A percentile compares a stretch with the other conserved stretches of the same genome.
Evolutionary conservation across 37 sponge, comb jelly and placozoan species (phyloP).

Genomic region (Mnemiopsis leidyi): DNA sequence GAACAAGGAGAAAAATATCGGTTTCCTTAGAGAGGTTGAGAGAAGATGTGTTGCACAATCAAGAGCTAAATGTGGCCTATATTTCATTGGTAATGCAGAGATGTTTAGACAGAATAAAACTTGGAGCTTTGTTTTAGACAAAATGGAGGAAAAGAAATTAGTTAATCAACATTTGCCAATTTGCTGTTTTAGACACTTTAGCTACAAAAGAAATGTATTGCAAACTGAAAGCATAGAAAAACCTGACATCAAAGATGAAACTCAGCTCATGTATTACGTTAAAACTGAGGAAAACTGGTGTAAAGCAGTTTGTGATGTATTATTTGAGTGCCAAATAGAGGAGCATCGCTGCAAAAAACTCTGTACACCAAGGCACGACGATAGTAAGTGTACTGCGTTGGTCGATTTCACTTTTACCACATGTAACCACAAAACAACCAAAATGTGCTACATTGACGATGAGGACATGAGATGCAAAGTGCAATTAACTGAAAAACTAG

Average conservation of each 20-base stretch:
- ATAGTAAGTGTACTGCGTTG: not conserved
- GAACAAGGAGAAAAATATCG: constrained; percentile 75
- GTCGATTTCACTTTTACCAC: constrained; percentile 40
- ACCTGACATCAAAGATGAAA: not conserved
- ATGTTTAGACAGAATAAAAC: constrained; percentile 66
- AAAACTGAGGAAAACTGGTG: not conserved
- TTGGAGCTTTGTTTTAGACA: constrained; percentile 75
- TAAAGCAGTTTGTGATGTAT: not conserved
- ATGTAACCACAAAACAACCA: constrained; percentile 79
- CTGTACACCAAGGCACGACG: constrained; percentile 37
- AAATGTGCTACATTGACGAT: constrained; percentile 70
- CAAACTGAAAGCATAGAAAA: constrained; percentile 70
- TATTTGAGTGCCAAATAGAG: constrained; percentile 42
- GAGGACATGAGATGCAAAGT: constrained; percentile 69
- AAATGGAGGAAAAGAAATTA: not conserved
- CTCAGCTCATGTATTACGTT: not conserved
- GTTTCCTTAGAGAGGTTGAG: constrained; percentile 76
- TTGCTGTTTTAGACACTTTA: constrained; percentile 76
- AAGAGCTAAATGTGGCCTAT: constrained; percentile 79
- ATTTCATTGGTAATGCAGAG: constrained; percentile 81
- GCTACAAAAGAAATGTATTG: not conserved
- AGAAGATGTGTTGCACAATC: constrained; percentile 89
- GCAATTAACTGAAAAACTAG: constrained; percentile 64
- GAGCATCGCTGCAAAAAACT: constrained; percentile 41
- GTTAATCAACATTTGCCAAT: constrained; percentile 73